Evolutionary conservation across 2,113 vertebrate genomes (phyloP).

Genomic region (Rhinolophus sinicus): DNA sequence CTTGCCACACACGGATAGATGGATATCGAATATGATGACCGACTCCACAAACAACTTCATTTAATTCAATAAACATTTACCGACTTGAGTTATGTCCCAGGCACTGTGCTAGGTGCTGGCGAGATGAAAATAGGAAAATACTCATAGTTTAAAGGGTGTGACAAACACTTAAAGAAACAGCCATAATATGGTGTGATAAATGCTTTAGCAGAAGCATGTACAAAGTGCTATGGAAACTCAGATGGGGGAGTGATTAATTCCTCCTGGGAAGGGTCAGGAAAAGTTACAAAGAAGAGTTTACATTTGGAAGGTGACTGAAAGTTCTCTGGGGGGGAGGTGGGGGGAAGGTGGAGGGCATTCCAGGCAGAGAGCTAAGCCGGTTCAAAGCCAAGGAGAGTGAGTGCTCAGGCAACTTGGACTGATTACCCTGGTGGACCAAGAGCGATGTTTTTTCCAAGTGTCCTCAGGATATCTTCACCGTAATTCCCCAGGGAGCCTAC

Average conservation of each 20-base stretch:
- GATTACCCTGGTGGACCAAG: neutral
- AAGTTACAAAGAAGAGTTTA: conserved; percentile 66
- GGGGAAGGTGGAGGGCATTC: neutral
- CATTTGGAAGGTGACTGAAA: conserved; percentile 65
- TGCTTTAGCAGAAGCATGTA: conserved; percentile 62
- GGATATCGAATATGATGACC: conserved; percentile 33
- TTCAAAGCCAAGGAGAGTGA: neutral
- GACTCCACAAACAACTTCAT: conserved; percentile 45
- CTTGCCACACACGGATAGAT: neutral
- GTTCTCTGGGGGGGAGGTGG: conserved; percentile 55
- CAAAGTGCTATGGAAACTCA: conserved; percentile 47
- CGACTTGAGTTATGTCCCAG: conserved; percentile 60
- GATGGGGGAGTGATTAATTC: conserved; percentile 45
- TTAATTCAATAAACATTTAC: conserved; percentile 67
- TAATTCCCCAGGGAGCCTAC: neutral
- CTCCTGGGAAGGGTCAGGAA: conserved; percentile 62
- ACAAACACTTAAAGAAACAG: conserved; percentile 53
- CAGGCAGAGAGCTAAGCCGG: neutral
- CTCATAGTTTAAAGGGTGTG: conserved; percentile 61
- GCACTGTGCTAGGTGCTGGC: conserved; percentile 58
- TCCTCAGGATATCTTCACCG: neutral
- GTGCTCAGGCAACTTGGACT: neutral
- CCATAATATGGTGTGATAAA: conserved; percentile 52
- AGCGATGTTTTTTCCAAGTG: neutral
- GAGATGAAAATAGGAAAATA: conserved; percentile 55